A percentile compares a stretch with the other conserved stretches of the same genome.
phyloP scores from a whole-genome alignment of 2,888 invertebrate species.

The Neocrepidodera transversa region DNA sequence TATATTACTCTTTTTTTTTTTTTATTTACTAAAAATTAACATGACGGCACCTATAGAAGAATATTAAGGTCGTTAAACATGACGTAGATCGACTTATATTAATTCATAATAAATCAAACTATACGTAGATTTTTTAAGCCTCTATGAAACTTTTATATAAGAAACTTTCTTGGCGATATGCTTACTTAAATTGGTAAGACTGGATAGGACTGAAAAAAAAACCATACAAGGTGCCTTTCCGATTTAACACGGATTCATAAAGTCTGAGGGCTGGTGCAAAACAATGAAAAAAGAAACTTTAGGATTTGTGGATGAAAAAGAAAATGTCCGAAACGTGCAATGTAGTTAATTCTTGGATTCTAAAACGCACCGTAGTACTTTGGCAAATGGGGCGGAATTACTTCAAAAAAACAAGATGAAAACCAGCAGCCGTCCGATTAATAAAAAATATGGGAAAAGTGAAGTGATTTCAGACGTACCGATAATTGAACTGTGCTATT shows the following conservation, averaged over 20 bases:
- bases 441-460: slow-evolving; percentile 39
- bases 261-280: slow-evolving; percentile 58
- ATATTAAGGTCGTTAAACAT: slow-evolving; percentile 53
- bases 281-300: slow-evolving; percentile 12
- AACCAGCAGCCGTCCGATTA: slow-evolving; percentile 56
- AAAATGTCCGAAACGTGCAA: slow-evolving; percentile 50
- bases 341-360: slow-evolving; percentile 47
- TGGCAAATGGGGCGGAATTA: slow-evolving; percentile 47
- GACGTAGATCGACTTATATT: slow-evolving; percentile 51
- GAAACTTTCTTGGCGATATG: slow-evolving; percentile 57
- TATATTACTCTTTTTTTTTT: slow-evolving; percentile 58
- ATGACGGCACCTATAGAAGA: slow-evolving; percentile 58
- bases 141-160: slow-evolving; percentile 53
- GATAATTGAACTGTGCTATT: slow-evolving; percentile 46
- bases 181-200: slow-evolving; percentile 61
- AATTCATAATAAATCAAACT: slow-evolving; percentile 53
- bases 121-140: slow-evolving; percentile 59
- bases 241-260: slow-evolving; percentile 52
- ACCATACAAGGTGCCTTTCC: slow-evolving; percentile 59
- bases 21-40: slow-evolving; percentile 47
- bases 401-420: slow-evolving; percentile 47
- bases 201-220: slow-evolving; percentile 59
- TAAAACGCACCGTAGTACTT: slow-evolving; percentile 36
- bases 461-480: slow-evolving; percentile 50
- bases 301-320: slow-evolving; percentile 19